phyloP scores from a whole-genome alignment of 2,888 invertebrate genomes.

The Apomyelois bistriatella region DNA sequence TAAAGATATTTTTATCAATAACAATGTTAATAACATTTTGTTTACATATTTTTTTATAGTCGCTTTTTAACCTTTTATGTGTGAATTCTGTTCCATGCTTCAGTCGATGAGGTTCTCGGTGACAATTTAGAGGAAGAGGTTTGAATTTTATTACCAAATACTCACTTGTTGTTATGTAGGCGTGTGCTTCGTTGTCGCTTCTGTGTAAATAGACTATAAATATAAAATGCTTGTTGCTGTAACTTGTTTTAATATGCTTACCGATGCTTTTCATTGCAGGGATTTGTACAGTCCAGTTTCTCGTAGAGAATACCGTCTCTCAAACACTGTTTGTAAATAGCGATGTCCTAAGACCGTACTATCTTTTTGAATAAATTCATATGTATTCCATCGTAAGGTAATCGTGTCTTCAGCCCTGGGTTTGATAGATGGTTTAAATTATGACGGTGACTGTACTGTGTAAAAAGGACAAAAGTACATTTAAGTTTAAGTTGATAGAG shows the following conservation, averaged over 20 bases:
- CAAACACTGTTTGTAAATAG: conserved; percentile 5
- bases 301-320: conserved; percentile 7
- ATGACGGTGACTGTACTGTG: conserved; percentile 9
- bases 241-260: conserved; percentile 30
- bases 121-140: conserved; percentile 69
- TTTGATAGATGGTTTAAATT: conserved; percentile 12
- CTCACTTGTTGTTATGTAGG: conserved; percentile 32
- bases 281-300: conserved; percentile 10
- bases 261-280: conserved; percentile 29
- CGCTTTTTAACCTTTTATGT: conserved; percentile 19
- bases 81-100: conserved; percentile 65
- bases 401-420: background rate
- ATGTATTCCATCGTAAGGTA: background rate
- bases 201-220: conserved; percentile 26
- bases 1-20: too few relatives aligned
- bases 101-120: conserved; percentile 71
- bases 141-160: conserved; percentile 52
- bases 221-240: conserved; percentile 38
- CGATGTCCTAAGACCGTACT: background rate
- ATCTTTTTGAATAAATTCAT: too few relatives aligned
- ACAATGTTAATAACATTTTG: too few relatives aligned
- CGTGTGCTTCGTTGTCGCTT: conserved; percentile 39
- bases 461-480: conserved; percentile 18
- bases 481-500: conserved; percentile 28
- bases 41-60: background rate